These are phyloP conservation scores for Zingel zingel DNA, from an alignment of 2,113 vertebrate genomes.

Conservation along the genomic window DNA sequence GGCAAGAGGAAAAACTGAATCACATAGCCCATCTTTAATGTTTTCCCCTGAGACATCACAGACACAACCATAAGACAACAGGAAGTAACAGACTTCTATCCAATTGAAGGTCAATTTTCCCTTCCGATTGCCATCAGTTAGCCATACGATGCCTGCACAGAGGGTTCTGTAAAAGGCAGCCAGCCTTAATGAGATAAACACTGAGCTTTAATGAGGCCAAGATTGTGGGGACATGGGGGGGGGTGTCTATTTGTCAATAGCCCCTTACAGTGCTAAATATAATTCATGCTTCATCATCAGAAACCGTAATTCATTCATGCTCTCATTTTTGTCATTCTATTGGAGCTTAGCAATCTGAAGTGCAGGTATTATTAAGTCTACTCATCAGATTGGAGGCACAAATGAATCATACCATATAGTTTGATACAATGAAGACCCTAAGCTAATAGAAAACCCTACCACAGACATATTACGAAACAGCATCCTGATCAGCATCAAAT, in stretches of 20 bases:
- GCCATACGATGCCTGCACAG: conserved; percentile 65
- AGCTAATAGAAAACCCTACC: conserved; percentile 7
- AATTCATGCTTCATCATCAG: conserved; percentile 48
- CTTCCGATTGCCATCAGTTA: conserved; percentile 78
- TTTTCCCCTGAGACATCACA: conserved; percentile 56
- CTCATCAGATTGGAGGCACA: neutral
- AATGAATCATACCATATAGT: neutral
- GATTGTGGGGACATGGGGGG: conserved; percentile 44
- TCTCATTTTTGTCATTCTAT: conserved; percentile 23
- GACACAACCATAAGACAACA: conserved; percentile 65
- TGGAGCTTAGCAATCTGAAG: neutral
- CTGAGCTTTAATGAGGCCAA: conserved; percentile 74
- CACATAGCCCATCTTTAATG: conserved; percentile 18
- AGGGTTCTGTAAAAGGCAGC: conserved; percentile 72
- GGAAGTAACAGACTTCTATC: conserved; percentile 81
- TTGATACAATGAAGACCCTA: neutral
- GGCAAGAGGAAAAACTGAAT: conserved; percentile 38
- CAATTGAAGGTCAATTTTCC: conserved; percentile 80
- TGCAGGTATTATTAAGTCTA: neutral
- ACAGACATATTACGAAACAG: conserved; percentile 25
- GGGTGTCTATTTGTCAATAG: conserved; percentile 58
- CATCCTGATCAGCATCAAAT: neutral
- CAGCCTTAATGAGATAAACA: conserved; percentile 73
- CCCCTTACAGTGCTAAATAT: conserved; percentile 54
- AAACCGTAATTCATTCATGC: conserved; percentile 49